Evolutionary conservation across 2,113 vertebrate species (phyloP), one percentile per base, ranked within the genome.

Genomic region (Nesogale talazaci): DNA sequence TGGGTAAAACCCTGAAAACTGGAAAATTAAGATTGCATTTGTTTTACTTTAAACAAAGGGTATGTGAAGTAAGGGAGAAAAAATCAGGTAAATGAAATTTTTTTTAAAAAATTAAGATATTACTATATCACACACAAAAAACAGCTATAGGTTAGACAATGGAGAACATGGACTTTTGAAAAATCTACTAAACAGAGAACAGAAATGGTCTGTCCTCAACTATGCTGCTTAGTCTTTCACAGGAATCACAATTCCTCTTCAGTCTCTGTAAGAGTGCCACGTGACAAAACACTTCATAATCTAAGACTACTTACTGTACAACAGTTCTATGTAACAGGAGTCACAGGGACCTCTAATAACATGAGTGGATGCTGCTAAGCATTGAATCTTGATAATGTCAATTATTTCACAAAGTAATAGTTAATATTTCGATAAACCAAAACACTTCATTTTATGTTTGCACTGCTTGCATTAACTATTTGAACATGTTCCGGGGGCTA

Each of bases 221-320:
- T 85, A 63, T 82, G 79, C 36, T 34, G 63, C 57, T 86, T 31
- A 89, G 56, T 67, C 52, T 80, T 59, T 56, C 22, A 81, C 69
- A 3, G 29, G 25, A 94, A 79, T 67, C 57, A 90, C 76, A 95
- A 78, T 94, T 83, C 38, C 59, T 93, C 83, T 94, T 92, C 88
- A 94, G 76, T 93, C 90, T 90, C 57, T 78, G 81, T 75, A 83
- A 88, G 14, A 52, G 9, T 52, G 14, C 46, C 46, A 67, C 40
- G n/a, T 90, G 38, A 80, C 25, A 92, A 46, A 95, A 78, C 38
- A 90, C 19, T 89, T 93, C 84, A 80, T 76, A 46, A 42, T 88
- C 63, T 79, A 82, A 72, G 70, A 9, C 25, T 67, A 89, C 38
- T 88, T 67, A 89, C 38, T 88, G 86, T 83, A 38, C 34, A 89